Base-by-base conservation (phyloP, 2,797 vertebrate genomes). In the Picus viridis region DNA sequence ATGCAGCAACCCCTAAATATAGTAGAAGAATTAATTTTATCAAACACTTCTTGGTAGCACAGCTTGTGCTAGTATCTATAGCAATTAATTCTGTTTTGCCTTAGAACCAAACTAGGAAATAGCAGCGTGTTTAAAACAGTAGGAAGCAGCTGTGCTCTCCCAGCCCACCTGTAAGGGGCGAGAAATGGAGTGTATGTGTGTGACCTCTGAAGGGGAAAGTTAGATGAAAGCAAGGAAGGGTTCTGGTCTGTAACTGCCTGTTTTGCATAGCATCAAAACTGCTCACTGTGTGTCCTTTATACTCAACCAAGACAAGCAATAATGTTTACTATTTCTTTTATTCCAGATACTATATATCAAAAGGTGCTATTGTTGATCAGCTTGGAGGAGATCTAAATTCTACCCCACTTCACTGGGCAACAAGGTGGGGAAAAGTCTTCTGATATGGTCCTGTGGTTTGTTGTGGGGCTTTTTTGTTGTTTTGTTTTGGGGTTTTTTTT, bases 301-400 rank as follows among this genome's bases (percentile, higher is more conserved):
- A 34, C 94, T 79, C 91, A 89, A 76, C 23, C 17, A 64, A 61
- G 32, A 20, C 8, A 67, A 86, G 6, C 16, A 59, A 27, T 89
- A 83, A 94, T 22, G 6, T 81, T 89, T 81, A 12, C 18, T 78
- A 4, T 91, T 95, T 93, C 63, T 97, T 57, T 43, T 67, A 26
- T 96, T 97, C 26, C 86, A 99, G 99, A 95, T 99, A 98, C 97
- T 99, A 99, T 97, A 99, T 99, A 98, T 99, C 99, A 89, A 99
- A 99, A 98, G 99, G 99, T 96, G 99, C 98, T 96, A 98, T 99
- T 26, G 99, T 99, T 95, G 99, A 99, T 96, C 99, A 99, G 92
- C 98, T 99, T 88, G 99, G 99, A 96, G 99, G 99, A 96, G 99
- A 99, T 97, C 98, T 99, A 89, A 99, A 99, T 97, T 99, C 99